These are phyloP conservation scores for Zalophus californianus DNA, from an alignment of 2,797 vertebrate species.

Conservation along the genomic window DNA sequence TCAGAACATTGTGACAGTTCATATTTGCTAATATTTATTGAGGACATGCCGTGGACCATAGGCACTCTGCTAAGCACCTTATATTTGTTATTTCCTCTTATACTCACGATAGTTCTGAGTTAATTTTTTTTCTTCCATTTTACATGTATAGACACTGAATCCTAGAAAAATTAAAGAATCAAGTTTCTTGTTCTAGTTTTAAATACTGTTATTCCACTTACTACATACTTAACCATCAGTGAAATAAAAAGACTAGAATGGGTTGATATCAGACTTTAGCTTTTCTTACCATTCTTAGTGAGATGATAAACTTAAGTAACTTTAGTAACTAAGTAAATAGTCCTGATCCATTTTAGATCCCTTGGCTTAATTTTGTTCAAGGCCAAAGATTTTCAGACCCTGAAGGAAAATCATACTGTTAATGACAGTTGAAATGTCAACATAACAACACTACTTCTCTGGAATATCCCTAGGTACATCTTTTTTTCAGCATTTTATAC, in stretches of 20 bases:
- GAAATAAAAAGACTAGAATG: neutral
- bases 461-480: neutral
- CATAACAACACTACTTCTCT: neutral
- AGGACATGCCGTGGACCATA: neutral
- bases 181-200: neutral
- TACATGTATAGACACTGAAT: neutral
- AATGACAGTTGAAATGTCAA: constrained; percentile 12
- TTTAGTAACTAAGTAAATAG: neutral
- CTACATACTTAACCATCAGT: neutral
- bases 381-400: neutral
- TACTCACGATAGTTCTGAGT: neutral
- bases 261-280: neutral
- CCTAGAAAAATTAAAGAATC: neutral
- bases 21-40: neutral
- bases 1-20: neutral
- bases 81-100: neutral
- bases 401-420: neutral
- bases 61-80: neutral
- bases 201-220: neutral
- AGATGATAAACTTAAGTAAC: constrained; percentile 22
- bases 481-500: constrained; percentile 34
- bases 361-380: constrained; percentile 20
- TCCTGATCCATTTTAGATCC: neutral
- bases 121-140: neutral
- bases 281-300: neutral